Conservation (phyloP, 2,797 vertebrate genomes). For the Potorous gilbertii region DNA sequence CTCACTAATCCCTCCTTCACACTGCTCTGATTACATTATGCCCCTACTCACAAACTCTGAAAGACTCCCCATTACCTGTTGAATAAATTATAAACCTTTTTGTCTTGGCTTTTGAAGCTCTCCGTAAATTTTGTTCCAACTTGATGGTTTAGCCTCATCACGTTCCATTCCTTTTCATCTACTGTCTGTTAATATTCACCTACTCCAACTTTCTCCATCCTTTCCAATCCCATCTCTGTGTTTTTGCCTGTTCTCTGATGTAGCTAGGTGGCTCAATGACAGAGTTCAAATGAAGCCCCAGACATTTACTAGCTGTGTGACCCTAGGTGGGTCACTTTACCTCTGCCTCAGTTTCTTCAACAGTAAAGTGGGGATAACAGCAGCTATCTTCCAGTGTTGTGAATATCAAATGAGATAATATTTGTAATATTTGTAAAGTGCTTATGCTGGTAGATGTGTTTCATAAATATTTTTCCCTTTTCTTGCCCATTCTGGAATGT, state of each 20-base stretch:
- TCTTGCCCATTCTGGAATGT: not conserved
- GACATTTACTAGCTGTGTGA: not conserved
- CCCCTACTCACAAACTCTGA: not conserved
- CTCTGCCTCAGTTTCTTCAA: not conserved
- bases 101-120: not conserved
- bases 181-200: not conserved
- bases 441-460: not conserved
- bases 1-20: not conserved
- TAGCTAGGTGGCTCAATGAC: not conserved
- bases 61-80: not conserved
- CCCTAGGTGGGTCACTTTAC: not conserved
- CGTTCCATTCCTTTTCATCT: not conserved
- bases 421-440: not conserved
- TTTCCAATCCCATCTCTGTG: not conserved
- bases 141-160: not conserved
- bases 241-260: not conserved
- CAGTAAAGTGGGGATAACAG: not conserved
- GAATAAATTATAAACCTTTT: not conserved
- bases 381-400: not conserved
- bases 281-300: not conserved
- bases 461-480: not conserved
- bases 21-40: not conserved
- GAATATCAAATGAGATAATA: not conserved
- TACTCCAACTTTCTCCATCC: not conserved
- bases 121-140: not conserved